Evolutionary conservation across 2,888 invertebrate species (phyloP).

Genomic region (Cheilosia soror): DNA sequence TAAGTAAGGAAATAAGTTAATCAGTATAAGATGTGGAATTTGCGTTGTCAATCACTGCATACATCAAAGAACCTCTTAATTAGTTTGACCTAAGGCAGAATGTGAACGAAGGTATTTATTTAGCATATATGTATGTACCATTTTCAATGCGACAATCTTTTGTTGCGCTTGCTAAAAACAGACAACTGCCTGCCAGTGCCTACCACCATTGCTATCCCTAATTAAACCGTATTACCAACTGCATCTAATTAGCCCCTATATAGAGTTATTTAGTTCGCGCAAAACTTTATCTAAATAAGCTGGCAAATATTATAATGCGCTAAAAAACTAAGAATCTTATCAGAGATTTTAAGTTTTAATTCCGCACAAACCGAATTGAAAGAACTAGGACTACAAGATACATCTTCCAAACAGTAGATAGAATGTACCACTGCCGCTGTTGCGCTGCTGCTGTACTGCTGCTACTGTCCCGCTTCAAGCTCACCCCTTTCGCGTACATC

Average conservation of each 20-base stretch:
- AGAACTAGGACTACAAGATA: slow-evolving; percentile 66
- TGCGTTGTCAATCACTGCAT: no score
- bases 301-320: slow-evolving; percentile 67
- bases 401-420: slow-evolving; percentile 33
- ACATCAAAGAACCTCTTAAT: no score
- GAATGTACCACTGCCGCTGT: slow-evolving; percentile 24
- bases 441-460: slow-evolving; percentile 20
- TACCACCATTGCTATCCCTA: not conserved
- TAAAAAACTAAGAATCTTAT: slow-evolving; percentile 57
- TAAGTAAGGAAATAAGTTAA: no score
- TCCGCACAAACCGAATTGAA: slow-evolving; percentile 23
- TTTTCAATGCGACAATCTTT: no score
- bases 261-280: not conserved
- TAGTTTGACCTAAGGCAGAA: no score
- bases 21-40: no score
- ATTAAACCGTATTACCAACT: not conserved
- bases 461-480: slow-evolving; percentile 21
- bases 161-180: not conserved
- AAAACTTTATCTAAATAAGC: slow-evolving; percentile 68
- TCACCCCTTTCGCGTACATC: slow-evolving; percentile 19
- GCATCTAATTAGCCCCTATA: slow-evolving; percentile 50
- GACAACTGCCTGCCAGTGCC: not conserved
- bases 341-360: slow-evolving; percentile 65
- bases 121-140: no score
- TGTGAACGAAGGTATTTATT: no score